Percentiles rank a stretch among this genome's conserved stretches.
Conservation (phyloP, 1,140 invertebrate genomes). For the Drosophila lacertosa region DNA sequence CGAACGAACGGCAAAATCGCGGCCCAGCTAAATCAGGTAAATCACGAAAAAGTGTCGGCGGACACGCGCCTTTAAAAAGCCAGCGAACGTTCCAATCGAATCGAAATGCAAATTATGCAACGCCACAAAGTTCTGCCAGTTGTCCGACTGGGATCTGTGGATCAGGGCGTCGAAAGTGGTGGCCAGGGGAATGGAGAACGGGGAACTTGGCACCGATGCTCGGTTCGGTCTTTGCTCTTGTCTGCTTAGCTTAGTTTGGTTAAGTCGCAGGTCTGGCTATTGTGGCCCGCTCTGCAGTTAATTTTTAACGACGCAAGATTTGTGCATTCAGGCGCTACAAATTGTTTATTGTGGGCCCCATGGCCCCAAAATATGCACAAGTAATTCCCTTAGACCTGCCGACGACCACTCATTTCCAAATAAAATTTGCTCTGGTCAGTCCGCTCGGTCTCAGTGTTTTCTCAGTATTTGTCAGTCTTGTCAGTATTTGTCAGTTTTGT, state of each 20-base stretch:
- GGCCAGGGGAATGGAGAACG: neutral
- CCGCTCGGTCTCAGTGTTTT: constrained; percentile 9
- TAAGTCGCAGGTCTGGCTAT: constrained; percentile 14
- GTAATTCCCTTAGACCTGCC: constrained; percentile 34
- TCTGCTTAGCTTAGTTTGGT: constrained; percentile 8
- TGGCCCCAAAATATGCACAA: constrained; percentile 36
- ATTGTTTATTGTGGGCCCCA: constrained; percentile 76
- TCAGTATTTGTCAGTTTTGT: constrained; percentile 7
- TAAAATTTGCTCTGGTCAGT: constrained; percentile 75
- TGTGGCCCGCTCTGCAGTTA: constrained; percentile 57
- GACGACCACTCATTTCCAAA: constrained; percentile 62
- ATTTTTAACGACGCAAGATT: constrained; percentile 79
- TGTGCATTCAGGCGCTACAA: constrained; percentile 81
- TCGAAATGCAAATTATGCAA: constrained; percentile 83
- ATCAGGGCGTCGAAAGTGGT: too few species aligned
- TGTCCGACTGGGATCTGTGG: too few species aligned
- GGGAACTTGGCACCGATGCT: constrained; percentile 14
- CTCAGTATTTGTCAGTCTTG: neutral
- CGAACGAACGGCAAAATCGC: constrained; percentile 32
- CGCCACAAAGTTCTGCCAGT: constrained; percentile 52
- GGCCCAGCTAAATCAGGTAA: constrained; percentile 53
- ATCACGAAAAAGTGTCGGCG: constrained; percentile 83
- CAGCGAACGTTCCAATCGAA: constrained; percentile 74
- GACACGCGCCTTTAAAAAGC: constrained; percentile 79
- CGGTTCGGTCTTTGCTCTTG: constrained; percentile 18